These are phyloP conservation scores for Chrosomus eos DNA, from an alignment of 2,797 vertebrate genomes.

Conservation along the genomic window DNA sequence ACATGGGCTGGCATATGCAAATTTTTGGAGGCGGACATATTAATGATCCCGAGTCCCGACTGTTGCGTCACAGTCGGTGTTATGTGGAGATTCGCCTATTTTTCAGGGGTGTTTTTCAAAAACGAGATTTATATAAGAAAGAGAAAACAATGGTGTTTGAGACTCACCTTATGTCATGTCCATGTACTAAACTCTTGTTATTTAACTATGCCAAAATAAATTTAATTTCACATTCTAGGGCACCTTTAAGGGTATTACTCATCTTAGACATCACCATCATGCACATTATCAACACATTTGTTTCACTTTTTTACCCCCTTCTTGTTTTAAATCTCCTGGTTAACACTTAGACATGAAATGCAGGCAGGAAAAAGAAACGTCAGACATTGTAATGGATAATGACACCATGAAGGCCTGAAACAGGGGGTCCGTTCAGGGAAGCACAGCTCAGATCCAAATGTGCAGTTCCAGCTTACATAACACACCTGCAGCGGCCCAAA, in stretches of 20 bases:
- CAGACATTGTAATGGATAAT: slow-evolving; percentile 43
- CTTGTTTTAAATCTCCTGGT: neutral
- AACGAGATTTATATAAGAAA: too few relatives aligned
- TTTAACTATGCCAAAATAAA: too few relatives aligned
- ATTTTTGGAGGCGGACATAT: too few relatives aligned
- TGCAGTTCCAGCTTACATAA: slow-evolving; percentile 57
- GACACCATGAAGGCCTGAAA: slow-evolving; percentile 51
- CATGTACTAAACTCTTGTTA: too few relatives aligned
- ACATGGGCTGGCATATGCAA: too few relatives aligned
- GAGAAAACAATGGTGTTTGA: too few relatives aligned
- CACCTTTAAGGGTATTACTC: neutral
- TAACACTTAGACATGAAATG: slow-evolving; percentile 38
- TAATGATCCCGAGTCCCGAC: too few relatives aligned
- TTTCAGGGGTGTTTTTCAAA: too few relatives aligned
- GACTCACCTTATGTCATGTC: too few relatives aligned
- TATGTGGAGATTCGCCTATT: too few relatives aligned
- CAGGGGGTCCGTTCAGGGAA: slow-evolving; percentile 47
- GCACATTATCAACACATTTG: neutral
- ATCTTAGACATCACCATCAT: slow-evolving; percentile 33
- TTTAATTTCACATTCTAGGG: too few relatives aligned
- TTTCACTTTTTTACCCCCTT: neutral
- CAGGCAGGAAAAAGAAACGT: slow-evolving; percentile 52
- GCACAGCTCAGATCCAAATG: slow-evolving; percentile 41
- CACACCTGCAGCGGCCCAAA: slow-evolving; percentile 58
- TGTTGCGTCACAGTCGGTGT: too few relatives aligned